phyloP scores from a whole-genome alignment of 2,797 vertebrate genomes.

The Morus bassanus region DNA sequence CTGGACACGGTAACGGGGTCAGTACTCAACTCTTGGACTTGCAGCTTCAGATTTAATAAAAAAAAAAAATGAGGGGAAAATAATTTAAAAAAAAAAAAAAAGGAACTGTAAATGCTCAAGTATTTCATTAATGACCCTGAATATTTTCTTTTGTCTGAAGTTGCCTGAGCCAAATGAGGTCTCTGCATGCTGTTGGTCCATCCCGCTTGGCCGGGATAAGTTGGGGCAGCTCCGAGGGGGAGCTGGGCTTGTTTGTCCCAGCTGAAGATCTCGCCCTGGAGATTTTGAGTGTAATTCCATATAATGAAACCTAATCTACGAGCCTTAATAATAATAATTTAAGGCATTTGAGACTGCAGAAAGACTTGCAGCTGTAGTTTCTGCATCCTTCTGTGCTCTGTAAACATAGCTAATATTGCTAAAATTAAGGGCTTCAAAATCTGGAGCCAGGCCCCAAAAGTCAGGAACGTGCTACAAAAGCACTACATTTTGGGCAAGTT shows the following conservation, averaged over 20 bases:
- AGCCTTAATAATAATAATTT: slow-evolving; percentile 55
- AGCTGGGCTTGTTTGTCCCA: neutral
- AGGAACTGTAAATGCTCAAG: neutral
- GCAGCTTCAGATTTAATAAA: neutral
- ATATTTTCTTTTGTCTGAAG: neutral
- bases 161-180: neutral
- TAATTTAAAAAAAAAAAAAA: neutral
- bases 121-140: neutral
- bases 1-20: neutral
- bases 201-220: neutral
- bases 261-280: slow-evolving; percentile 1
- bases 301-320: slow-evolving; percentile 70
- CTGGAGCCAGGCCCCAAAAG: neutral
- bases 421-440: neutral
- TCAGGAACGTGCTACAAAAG: neutral
- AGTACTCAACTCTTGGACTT: neutral
- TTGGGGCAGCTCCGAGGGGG: neutral
- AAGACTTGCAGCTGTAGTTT: slow-evolving; percentile 10
- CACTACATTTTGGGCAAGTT: fast-evolving
- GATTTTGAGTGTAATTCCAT: slow-evolving; percentile 61
- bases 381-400: slow-evolving; percentile 5
- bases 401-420: slow-evolving; percentile 7
- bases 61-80: fast-evolving
- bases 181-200: neutral
- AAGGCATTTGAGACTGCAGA: slow-evolving; percentile 50